Base-by-base conservation (phyloP, 2,888 invertebrate genomes). In the Eristalis tenax region DNA sequence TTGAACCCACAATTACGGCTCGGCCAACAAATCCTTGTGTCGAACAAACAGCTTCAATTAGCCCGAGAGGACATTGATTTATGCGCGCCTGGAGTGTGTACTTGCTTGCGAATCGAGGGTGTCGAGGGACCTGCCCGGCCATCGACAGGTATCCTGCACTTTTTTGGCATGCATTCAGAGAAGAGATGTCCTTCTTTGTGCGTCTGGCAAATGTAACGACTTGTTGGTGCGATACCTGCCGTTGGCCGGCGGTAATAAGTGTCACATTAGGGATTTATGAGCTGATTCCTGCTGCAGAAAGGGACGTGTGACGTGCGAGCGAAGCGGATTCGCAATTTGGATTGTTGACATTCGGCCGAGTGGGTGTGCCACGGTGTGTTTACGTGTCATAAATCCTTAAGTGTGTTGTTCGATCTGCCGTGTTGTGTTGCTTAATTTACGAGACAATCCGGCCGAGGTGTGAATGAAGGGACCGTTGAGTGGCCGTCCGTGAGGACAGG, bases 21-120 rank as follows among this genome's bases (percentile, higher is more conserved):
- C n/a, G 40, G 28, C 59, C 59, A 86, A 83, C 74, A 82, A 70
- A 83, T 69, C 50, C 73, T 76, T 73, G 40, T 66, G 18, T 8
- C 18, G 50, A 50, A 83, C 83, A 83, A 83, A 83, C 80, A 76
- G 75, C 50, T 83, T 87, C 87, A 87, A 83, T 87, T 87, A 87
- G 83, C 73, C 63, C 43, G 56, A 66, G 78, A 68, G 83, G 83
- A 82, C 82, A 75, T 71, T 83, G 86, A 86, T 86, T 86, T 86
- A 79, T 83, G 61, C 74, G 50, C 10, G 50, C 8, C 50, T 18
- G 2, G 50, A n/a, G 74, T 74, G 50, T 56, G 28, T 38, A 74
- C 66, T 66, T 74, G 69, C 35, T 70, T 70, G 32, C 23, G 13
- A 11, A 64, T 35, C 3, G 15, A 32, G 1, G 81, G 85, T 81